These are phyloP conservation scores for Meganola albula DNA, from an alignment of 2,888 invertebrate genomes.

Conservation along the genomic window DNA sequence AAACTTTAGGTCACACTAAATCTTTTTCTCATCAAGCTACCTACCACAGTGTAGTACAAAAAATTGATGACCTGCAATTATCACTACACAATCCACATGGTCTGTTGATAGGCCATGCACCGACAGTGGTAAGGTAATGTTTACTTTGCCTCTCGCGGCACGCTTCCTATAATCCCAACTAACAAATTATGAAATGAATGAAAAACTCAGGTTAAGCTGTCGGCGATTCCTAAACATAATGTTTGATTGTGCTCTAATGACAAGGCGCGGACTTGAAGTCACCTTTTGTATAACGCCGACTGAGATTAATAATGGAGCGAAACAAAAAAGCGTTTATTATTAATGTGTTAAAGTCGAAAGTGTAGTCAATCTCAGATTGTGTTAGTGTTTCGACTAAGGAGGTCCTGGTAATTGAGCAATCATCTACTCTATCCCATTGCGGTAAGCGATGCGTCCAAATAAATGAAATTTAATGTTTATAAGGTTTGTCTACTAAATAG, in stretches of 20 bases:
- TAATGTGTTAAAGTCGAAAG: conserved; percentile 56
- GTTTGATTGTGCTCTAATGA: conserved; percentile 76
- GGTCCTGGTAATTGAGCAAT: conserved; percentile 78
- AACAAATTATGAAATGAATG: conserved; percentile 75
- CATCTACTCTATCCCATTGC: conserved; percentile 72
- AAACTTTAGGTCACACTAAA: conserved; percentile 24
- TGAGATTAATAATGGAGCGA: conserved; percentile 47
- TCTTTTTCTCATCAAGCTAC: conserved; percentile 31
- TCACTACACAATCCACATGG: conserved; percentile 44
- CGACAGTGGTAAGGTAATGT: conserved; percentile 51
- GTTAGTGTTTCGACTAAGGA: conserved; percentile 72
- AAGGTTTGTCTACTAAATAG: conserved; percentile 53
- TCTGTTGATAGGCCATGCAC: conserved; percentile 31
- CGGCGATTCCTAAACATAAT: conserved; percentile 76
- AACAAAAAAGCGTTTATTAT: conserved; percentile 56
- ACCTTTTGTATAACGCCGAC: conserved; percentile 72
- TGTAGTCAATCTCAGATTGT: conserved; percentile 39
- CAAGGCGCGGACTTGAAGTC: conserved; percentile 69
- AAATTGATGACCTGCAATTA: conserved; percentile 46
- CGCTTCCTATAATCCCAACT: conserved; percentile 70
- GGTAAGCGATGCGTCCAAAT: conserved; percentile 70
- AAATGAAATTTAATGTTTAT: conserved; percentile 62
- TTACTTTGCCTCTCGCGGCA: conserved; percentile 72
- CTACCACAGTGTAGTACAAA: conserved; percentile 37
- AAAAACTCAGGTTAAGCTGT: conserved; percentile 75